Conservation (phyloP, 1,140 invertebrate species). For the Hydropsyche tenuis region DNA sequence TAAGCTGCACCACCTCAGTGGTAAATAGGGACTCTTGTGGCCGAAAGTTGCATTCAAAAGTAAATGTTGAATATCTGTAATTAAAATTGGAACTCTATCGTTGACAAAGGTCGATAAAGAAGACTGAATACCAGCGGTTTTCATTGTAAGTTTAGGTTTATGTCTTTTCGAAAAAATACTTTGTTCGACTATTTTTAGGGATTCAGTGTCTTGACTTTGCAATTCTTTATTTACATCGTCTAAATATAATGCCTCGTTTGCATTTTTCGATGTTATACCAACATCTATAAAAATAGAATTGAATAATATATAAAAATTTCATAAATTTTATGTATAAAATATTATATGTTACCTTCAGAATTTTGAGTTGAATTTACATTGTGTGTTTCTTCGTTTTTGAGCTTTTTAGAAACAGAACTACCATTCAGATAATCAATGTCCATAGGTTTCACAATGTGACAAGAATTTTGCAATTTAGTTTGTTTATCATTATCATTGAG, state of each 20-base stretch:
- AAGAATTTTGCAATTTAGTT: conserved; percentile 47
- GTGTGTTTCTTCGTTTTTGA: conserved; percentile 34
- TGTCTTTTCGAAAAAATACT: conserved; percentile 64
- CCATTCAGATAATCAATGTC: neutral
- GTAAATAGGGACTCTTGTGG: conserved; percentile 70
- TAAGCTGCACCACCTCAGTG: conserved; percentile 80
- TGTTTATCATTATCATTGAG: conserved; percentile 66
- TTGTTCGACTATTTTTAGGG: conserved; percentile 56
- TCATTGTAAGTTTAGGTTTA: conserved; percentile 69
- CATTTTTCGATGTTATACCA: no score
- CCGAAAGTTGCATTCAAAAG: conserved; percentile 78
- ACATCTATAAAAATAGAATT: no score
- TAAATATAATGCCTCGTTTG: no score
- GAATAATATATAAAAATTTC: no score
- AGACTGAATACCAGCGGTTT: conserved; percentile 68
- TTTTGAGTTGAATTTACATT: neutral
- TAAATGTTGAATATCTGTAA: conserved; percentile 84
- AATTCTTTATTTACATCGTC: neutral
- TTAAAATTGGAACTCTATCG: conserved; percentile 76
- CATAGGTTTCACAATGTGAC: neutral
- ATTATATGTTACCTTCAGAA: neutral
- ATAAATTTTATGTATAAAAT: no score
- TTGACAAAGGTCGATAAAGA: conserved; percentile 61
- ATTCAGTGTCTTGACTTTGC: conserved; percentile 4
- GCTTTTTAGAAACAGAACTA: conserved; percentile 29